These are phyloP conservation scores for Cheilosia impressa DNA, from an alignment of 2,888 invertebrate species.

Conservation along the genomic window DNA sequence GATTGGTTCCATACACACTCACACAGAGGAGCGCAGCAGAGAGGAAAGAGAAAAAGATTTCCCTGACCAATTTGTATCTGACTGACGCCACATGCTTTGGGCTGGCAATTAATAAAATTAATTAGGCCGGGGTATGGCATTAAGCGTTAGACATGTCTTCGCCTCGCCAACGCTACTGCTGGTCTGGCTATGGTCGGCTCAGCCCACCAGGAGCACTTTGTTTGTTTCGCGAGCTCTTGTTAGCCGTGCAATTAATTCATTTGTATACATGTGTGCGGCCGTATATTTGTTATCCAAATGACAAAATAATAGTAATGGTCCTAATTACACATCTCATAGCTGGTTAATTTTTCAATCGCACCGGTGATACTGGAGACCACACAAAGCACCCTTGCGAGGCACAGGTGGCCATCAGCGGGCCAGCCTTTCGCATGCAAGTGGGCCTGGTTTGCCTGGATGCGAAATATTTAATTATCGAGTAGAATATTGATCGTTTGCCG, in stretches of 20 bases:
- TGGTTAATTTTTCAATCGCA: conserved; percentile 72
- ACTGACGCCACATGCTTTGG: conserved; percentile 72
- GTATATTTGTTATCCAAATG: conserved; percentile 60
- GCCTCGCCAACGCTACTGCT: conserved; percentile 54
- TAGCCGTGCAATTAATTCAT: conserved; percentile 63
- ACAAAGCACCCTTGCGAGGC: conserved; percentile 49
- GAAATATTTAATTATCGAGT: conserved; percentile 66
- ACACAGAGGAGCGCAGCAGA: neutral
- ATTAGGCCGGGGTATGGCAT: conserved; percentile 70
- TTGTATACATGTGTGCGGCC: conserved; percentile 2
- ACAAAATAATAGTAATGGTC: conserved; percentile 75
- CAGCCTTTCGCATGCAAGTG: conserved; percentile 7
- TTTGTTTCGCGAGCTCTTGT: conserved; percentile 65
- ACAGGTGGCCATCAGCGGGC: conserved; percentile 68
- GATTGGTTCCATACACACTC: neutral
- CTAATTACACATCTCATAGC: conserved; percentile 68
- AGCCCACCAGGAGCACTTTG: conserved; percentile 67
- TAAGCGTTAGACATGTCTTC: conserved; percentile 73
- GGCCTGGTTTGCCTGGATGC: conserved; percentile 2
- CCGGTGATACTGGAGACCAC: conserved; percentile 64
- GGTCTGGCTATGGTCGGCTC: conserved; percentile 29
- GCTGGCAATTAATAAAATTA: conserved; percentile 73
- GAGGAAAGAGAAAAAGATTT: conserved; percentile 26
- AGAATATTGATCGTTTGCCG: conserved; percentile 63
- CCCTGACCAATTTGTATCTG: conserved; percentile 62